phyloP scores from a whole-genome alignment of 2,113 vertebrate genomes.

The Mustelus asterias region DNA sequence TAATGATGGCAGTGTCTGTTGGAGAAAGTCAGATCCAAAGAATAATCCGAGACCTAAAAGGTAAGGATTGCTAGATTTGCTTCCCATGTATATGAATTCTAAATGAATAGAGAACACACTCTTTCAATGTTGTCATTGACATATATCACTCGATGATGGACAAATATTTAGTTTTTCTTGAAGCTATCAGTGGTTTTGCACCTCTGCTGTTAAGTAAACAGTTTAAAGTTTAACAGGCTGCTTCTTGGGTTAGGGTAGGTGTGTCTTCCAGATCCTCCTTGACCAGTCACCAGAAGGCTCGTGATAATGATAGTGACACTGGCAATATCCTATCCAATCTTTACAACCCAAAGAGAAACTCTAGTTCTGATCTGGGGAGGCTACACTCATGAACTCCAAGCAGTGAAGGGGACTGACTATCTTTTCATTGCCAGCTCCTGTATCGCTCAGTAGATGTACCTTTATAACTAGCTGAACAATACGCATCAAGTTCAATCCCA shows the following conservation, averaged over 20 bases:
- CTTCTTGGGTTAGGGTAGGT: not conserved
- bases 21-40: constrained; percentile 85
- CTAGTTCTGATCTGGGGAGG: not conserved
- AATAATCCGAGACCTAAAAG: constrained; percentile 84
- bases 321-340: not conserved
- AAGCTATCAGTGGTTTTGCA: not conserved
- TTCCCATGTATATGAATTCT: not conserved
- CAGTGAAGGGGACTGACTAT: not conserved
- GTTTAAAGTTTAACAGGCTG: too few relatives aligned
- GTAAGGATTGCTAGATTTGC: constrained; percentile 50
- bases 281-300: not conserved
- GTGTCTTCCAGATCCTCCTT: not conserved
- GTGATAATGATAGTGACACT: not conserved
- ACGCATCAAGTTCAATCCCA: not conserved
- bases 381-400: not conserved
- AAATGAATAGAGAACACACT: not conserved
- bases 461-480: not conserved
- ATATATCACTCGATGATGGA: not conserved
- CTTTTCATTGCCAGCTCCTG: not conserved
- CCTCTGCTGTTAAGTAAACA: not conserved
- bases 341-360: not conserved
- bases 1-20: constrained; percentile 63
- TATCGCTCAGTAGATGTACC: not conserved
- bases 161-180: not conserved
- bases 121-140: not conserved